Evolutionary conservation across 2,797 vertebrate genomes (phyloP).

Genomic region (Alauda arvensis): DNA sequence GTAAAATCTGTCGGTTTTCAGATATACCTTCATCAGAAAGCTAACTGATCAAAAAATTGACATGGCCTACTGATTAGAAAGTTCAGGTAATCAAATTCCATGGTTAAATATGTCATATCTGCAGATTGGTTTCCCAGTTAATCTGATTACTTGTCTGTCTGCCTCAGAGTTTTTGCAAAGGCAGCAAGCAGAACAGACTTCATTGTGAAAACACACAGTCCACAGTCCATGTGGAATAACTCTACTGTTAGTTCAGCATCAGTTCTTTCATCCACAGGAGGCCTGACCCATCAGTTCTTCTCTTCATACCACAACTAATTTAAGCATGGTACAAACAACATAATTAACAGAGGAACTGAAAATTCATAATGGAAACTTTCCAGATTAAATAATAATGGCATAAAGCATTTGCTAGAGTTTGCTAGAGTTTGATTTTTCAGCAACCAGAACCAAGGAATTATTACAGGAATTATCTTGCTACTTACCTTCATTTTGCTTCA

Average conservation of each 20-base stretch:
- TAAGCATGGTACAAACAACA: neutral
- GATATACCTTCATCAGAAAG: neutral
- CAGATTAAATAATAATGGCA: neutral
- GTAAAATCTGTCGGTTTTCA: neutral
- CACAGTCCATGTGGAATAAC: neutral
- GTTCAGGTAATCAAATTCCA: constrained; percentile 12
- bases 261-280: neutral
- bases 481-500: constrained; percentile 21
- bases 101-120: neutral
- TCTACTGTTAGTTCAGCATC: neutral
- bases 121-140: neutral
- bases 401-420: constrained; percentile 13
- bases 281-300: neutral
- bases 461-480: constrained; percentile 7
- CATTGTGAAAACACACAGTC: neutral
- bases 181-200: neutral
- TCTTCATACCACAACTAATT: neutral
- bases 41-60: constrained; percentile 12
- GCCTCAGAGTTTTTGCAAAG: neutral
- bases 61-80: neutral
- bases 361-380: neutral
- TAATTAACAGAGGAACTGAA: constrained; percentile 7
- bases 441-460: neutral
- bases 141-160: neutral
- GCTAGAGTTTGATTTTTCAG: neutral